phyloP scores from a whole-genome alignment of 2,113 vertebrate species.

The Sander lucioperca region DNA sequence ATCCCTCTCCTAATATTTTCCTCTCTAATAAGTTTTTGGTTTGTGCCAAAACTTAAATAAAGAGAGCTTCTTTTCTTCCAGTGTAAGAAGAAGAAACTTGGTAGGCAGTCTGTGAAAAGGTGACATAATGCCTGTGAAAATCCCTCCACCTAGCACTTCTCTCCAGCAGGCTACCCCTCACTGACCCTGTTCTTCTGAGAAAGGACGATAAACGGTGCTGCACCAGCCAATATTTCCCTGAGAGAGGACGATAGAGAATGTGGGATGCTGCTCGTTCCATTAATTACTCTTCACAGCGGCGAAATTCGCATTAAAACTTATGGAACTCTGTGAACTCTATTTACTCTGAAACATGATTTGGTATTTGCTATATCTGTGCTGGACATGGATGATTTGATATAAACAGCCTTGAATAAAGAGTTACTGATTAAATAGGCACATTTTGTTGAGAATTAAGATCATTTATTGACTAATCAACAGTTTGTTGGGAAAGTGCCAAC shows the following conservation, averaged over 20 bases:
- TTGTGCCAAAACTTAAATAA: conserved; percentile 13
- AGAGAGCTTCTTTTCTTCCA: not conserved
- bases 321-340: conserved; percentile 54
- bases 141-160: conserved; percentile 21
- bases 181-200: conserved; percentile 65
- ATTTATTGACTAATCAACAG: not conserved
- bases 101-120: conserved; percentile 43
- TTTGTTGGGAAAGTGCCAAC: not conserved
- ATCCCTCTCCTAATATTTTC: conserved; percentile 3
- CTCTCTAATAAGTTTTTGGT: not conserved
- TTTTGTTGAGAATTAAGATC: not conserved
- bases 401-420: not conserved
- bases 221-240: conserved; percentile 51
- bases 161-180: conserved; percentile 68
- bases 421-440: not conserved
- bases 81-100: conserved; percentile 34
- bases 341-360: not conserved
- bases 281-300: conserved; percentile 44
- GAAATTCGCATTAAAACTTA: conserved; percentile 35
- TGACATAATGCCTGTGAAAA: conserved; percentile 56
- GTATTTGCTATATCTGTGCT: not conserved
- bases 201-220: conserved; percentile 61
- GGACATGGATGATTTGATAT: not conserved
- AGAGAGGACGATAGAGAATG: conserved; percentile 44
- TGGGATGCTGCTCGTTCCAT: conserved; percentile 9